Base-by-base conservation (phyloP, 1,140 invertebrate species). In the Macrobrachium rosenbergii region DNA sequence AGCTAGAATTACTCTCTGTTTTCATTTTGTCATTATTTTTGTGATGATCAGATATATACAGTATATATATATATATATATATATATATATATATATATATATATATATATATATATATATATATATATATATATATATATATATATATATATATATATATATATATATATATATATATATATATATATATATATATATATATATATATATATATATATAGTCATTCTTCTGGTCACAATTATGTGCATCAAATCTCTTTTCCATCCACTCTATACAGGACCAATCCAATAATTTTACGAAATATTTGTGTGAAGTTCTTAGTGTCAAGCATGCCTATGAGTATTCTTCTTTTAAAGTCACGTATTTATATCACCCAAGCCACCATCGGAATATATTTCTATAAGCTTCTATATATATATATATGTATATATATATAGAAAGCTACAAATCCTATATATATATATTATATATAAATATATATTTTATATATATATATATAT, bases 401-500 rank as follows among this genome's bases (percentile, higher is more conserved):
- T 75, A 75, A n/a, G 28, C 28, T n/a, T 37, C 2, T 37, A 2
- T 45, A 76, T 45, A 76, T 28, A 79, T 11, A 79, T 28, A 79
- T 11, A 79, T 60, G 12, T 43, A 75, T 37, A 75, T 43, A 75
- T 75, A 75, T 43, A 75, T 75, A 75, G n/a, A n/a, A n/a, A n/a
- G n/a, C n/a, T n/a, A n/a, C n/a, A n/a, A n/a, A n/a, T n/a, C n/a
- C n/a, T 43, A 75, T 43, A 75, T 43, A 75, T 43, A 75, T 43
- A 75, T 43, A 75, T n/a, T 43, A 75, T 43, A 75, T 75, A 75
- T 75, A 75, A 8, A 75, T 75, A 75, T 75, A 75, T 75, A 75
- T n/a, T n/a, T n/a, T 75, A 75, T 75, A 75, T 75, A 75, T 75
- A 75, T 37, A 75, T 75, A 75, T 75, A 75, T 75, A 75, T 75